Evolutionary conservation across 35 echinoderm and acorn worm genomes (phyloP).

Genomic region (Apostichopus japonicus): DNA sequence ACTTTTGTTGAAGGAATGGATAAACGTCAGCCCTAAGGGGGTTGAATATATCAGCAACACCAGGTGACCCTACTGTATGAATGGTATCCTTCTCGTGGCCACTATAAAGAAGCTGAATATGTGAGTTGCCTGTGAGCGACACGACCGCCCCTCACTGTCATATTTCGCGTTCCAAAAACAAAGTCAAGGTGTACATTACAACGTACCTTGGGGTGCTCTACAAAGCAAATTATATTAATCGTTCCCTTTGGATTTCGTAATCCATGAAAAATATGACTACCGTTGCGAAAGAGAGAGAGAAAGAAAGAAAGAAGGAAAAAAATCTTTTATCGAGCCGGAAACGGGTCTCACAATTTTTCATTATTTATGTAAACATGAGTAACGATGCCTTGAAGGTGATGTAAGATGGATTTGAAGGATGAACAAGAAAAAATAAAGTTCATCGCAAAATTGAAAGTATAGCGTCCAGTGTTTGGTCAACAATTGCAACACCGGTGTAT

Average conservation of each 20-base stretch:
- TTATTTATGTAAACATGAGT: slow-evolving; percentile 16
- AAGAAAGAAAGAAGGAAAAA: neutral
- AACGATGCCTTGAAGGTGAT: neutral
- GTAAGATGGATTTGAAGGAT: neutral
- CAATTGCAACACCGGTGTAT: no score
- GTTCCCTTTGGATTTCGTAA: slow-evolving; percentile 27
- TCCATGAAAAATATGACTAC: neutral
- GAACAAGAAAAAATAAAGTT: no score
- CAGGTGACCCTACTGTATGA: slow-evolving; percentile 4
- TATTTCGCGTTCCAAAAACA: slow-evolving; percentile 21
- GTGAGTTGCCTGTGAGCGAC: slow-evolving; percentile 2
- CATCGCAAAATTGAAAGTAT: no score
- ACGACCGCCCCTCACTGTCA: neutral
- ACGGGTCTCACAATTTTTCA: neutral
- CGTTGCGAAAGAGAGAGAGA: neutral
- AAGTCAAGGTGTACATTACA: slow-evolving; percentile 34
- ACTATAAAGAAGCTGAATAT: neutral
- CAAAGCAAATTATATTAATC: slow-evolving; percentile 7
- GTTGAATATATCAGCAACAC: neutral
- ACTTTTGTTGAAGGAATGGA: slow-evolving; percentile 1
- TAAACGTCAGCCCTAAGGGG: slow-evolving; percentile 10
- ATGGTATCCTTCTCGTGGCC: neutral
- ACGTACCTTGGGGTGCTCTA: slow-evolving; percentile 27
- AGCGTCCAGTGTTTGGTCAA: no score
- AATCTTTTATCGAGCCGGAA: neutral